These are phyloP conservation scores for Drosophila rufa DNA, from an alignment of 1,140 invertebrate species.

Conservation along the genomic window DNA sequence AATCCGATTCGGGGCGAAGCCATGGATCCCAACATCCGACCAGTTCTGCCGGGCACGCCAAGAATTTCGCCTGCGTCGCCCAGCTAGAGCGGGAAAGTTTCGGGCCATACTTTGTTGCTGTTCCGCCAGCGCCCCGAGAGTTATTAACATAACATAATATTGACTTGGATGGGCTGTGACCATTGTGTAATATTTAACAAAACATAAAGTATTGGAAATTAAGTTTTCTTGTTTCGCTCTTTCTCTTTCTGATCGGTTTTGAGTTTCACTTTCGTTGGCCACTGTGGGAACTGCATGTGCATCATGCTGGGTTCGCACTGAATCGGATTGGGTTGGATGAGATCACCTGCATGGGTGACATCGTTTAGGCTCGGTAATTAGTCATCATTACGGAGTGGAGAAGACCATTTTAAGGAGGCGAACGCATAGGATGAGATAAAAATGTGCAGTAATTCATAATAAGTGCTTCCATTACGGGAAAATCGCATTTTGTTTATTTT, in stretches of 20 bases:
- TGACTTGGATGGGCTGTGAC: slow-evolving; percentile 52
- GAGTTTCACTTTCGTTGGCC: slow-evolving; percentile 67
- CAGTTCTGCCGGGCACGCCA: slow-evolving; percentile 64
- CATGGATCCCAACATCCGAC: slow-evolving; percentile 53
- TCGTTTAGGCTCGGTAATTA: slow-evolving; percentile 52
- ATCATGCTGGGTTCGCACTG: slow-evolving; percentile 28
- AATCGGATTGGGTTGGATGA: slow-evolving; percentile 19
- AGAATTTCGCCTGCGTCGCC: slow-evolving; percentile 61
- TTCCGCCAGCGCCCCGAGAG: slow-evolving; percentile 30
- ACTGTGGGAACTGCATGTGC: slow-evolving; percentile 52
- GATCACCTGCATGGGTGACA: slow-evolving; percentile 51
- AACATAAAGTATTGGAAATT: slow-evolving; percentile 49
- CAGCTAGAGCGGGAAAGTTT: slow-evolving; percentile 51
- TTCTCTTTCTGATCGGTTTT: slow-evolving; percentile 19
- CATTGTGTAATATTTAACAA: slow-evolving; percentile 75
- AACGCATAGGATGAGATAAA: background rate
- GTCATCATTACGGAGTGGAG: slow-evolving; percentile 43
- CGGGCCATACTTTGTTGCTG: slow-evolving; percentile 17
- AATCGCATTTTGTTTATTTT: background rate
- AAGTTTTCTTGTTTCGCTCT: slow-evolving; percentile 26
- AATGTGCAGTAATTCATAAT: background rate
- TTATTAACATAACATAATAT: slow-evolving; percentile 68
- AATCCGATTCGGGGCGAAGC: slow-evolving; percentile 38
- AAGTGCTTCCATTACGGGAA: background rate
- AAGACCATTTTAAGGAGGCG: slow-evolving; percentile 9